Evolutionary conservation across 2,113 vertebrate genomes (phyloP).

Genomic region (Phaetusa simplex): DNA sequence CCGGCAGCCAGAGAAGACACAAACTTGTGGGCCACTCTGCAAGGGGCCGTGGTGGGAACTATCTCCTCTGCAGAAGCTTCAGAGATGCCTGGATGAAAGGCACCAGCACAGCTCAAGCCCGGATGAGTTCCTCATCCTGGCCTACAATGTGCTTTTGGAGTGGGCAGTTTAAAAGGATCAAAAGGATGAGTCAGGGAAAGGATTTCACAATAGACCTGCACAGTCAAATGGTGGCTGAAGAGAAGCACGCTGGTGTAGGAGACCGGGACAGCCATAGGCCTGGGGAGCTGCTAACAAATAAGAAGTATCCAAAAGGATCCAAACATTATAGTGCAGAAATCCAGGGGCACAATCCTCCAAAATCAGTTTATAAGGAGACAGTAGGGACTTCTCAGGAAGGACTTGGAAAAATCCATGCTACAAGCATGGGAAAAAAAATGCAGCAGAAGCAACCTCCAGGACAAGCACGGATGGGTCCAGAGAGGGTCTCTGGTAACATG

Average conservation of each 20-base stretch:
- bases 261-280: background rate
- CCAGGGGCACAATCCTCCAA: background rate
- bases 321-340: background rate
- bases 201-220: background rate
- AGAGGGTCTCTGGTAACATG: background rate
- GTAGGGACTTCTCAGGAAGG: background rate
- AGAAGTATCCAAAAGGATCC: background rate
- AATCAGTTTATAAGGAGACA: background rate
- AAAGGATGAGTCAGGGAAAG: background rate
- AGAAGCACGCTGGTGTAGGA: background rate
- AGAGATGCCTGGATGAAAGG: background rate
- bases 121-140: background rate
- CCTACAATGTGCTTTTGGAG: background rate
- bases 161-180: background rate
- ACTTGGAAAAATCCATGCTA: background rate
- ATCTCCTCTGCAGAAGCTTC: background rate
- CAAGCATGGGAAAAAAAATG: background rate
- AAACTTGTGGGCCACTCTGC: background rate
- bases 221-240: background rate
- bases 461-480: background rate
- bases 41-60: background rate
- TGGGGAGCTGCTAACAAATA: background rate
- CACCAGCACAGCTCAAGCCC: background rate
- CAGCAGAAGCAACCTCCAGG: background rate
- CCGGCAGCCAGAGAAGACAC: background rate